A percentile compares a stretch with the other conserved stretches of the same genome.
phyloP scores from a whole-genome alignment of 2,113 vertebrate species.

The Sinocyclocheilus rhinocerous region DNA sequence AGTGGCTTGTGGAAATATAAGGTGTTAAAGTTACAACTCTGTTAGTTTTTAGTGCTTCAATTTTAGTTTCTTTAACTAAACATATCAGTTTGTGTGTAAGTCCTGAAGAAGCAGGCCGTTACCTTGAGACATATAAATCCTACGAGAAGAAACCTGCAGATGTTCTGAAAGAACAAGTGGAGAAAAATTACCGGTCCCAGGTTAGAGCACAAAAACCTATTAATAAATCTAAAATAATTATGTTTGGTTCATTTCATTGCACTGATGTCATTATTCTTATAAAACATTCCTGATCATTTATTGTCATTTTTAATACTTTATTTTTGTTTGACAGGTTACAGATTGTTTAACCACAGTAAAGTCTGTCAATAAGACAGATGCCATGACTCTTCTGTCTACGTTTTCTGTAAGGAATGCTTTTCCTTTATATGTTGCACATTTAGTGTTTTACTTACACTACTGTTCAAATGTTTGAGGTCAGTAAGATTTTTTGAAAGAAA shows the following conservation, averaged over 20 bases:
- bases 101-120: conserved; percentile 86
- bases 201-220: conserved; percentile 62
- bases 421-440: background rate
- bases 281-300: background rate
- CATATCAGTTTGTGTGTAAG: conserved; percentile 62
- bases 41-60: background rate
- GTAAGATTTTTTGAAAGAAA: background rate
- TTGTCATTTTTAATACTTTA: background rate
- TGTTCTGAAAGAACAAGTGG: conserved; percentile 84
- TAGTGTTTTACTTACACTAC: background rate
- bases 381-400: conserved; percentile 82
- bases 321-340: conserved; percentile 75
- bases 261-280: background rate
- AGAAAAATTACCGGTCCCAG: conserved; percentile 84
- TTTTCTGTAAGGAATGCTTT: conserved; percentile 81
- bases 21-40: background rate
- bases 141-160: conserved; percentile 93
- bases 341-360: conserved; percentile 90
- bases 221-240: background rate
- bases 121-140: conserved; percentile 90
- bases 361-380: conserved; percentile 87
- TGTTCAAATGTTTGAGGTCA: background rate
- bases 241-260: background rate
- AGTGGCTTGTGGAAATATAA: background rate
- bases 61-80: background rate